Evolutionary conservation across 2,113 vertebrate species (phyloP), one percentile per base, ranked within the genome.

Genomic region (Tympanuchus pallidicinctus): DNA sequence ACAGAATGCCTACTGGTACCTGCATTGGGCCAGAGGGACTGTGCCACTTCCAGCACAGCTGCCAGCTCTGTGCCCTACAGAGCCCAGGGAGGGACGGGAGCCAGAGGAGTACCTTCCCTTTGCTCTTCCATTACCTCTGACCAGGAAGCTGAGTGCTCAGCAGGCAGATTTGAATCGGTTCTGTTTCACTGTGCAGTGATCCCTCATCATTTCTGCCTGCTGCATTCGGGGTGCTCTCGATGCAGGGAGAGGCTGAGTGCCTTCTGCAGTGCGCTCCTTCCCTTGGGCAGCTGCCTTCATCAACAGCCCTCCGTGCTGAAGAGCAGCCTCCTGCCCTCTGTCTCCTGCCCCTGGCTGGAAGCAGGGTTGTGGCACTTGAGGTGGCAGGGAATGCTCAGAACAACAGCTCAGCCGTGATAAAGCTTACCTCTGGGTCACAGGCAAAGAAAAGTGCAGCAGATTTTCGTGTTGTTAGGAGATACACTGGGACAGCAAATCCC

Each of bases 291-390:
- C 32, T 32, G 3, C 43, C 27, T 16, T 63, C 56, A 57, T 66
- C 48, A 4, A 2, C 1, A 2, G 61, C 61, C 6, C 32, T n/a
- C 56, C 0, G 0, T 42, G 50, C 72, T 43, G 76, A 32, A 56
- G 5, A 1, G 64, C 50, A 56, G 60, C 47, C 86, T 77, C 64
- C 47, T 83, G 90, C 69, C 83, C n/a, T 60, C 0, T 0, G 30
- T 59, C 42, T 81, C 80, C 83, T 75, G 72, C 76, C 73, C 19
- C 72, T 10, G 18, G 2, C 38, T 20, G 1, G 5, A 0, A 11
- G 18, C 32, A 22, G 86, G 17, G n/a, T 27, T 42, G 30, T 5
- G 47, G n/a, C 0, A 2, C 69, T 47, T 0, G 3, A 47, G 54
- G 61, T 12, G 47, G 48, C 15, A 10, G 60, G 43, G 11, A 13